These are phyloP conservation scores for Sminthurinus aureus DNA, from an alignment of 2,888 invertebrate genomes.

Conservation along the genomic window DNA sequence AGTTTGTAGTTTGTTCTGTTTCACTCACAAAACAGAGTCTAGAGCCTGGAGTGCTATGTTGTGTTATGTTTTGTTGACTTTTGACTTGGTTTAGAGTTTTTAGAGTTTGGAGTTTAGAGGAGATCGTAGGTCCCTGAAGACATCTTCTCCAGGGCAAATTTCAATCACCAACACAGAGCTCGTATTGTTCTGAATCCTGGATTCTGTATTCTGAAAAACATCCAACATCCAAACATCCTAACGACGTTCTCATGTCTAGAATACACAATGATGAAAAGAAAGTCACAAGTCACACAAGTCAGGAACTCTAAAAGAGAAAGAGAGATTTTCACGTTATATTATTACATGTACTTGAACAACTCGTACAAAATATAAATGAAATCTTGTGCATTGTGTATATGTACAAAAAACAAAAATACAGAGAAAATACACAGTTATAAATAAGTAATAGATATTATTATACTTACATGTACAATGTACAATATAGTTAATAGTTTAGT, in stretches of 20 bases:
- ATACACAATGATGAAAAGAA: conserved; percentile 40
- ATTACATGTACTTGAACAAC: neutral
- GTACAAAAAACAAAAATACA: neutral
- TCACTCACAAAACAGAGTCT: conserved; percentile 61
- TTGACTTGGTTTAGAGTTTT: conserved; percentile 63
- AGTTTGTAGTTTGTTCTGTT: conserved; percentile 63
- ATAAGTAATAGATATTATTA: neutral
- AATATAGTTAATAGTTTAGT: no score
- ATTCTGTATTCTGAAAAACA: conserved; percentile 73
- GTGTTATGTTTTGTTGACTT: no score
- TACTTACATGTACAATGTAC: no score
- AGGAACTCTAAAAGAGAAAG: no score
- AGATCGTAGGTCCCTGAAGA: conserved; percentile 75
- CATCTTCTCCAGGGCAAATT: conserved; percentile 85
- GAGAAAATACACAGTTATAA: neutral
- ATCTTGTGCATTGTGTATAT: neutral
- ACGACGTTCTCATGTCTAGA: conserved; percentile 89
- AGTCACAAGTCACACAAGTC: no score
- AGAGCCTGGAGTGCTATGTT: no score
- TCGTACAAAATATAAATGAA: neutral
- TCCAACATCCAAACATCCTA: conserved; percentile 86
- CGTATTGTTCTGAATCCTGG: conserved; percentile 89
- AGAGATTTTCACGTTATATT: no score
- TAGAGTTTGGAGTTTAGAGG: conserved; percentile 63
- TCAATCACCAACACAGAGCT: conserved; percentile 90